These are phyloP conservation scores for Xylota sylvarum DNA, from an alignment of 2,888 invertebrate genomes.

Conservation along the genomic window DNA sequence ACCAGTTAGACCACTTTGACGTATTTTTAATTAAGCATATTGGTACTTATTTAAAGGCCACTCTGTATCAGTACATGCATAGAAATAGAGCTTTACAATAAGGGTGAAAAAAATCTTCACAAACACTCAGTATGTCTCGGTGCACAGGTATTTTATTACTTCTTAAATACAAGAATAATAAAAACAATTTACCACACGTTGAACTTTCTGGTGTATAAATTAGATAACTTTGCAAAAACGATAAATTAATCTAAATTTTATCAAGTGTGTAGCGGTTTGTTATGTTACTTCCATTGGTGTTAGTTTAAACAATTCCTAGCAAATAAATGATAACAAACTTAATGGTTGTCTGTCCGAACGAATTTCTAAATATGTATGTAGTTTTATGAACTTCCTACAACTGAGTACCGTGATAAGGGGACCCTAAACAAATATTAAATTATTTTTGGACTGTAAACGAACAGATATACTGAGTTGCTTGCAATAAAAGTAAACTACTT, in stretches of 20 bases:
- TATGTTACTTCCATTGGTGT: background rate
- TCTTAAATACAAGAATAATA: too few species aligned
- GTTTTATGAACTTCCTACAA: background rate
- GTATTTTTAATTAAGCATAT: too few species aligned
- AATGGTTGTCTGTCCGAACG: background rate
- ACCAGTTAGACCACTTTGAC: too few species aligned
- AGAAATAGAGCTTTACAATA: too few species aligned
- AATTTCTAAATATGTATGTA: background rate
- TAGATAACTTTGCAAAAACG: background rate
- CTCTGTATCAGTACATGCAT: too few species aligned
- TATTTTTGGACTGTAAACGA: background rate
- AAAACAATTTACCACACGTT: background rate
- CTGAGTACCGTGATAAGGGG: background rate
- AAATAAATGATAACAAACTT: background rate
- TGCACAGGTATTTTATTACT: too few species aligned
- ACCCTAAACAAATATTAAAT: background rate
- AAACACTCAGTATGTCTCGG: too few species aligned
- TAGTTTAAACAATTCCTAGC: background rate
- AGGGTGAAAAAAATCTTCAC: too few species aligned
- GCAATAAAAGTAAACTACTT: background rate
- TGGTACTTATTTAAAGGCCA: too few species aligned
- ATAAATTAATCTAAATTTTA: slow-evolving; percentile 1
- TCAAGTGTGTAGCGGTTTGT: background rate
- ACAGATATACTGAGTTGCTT: background rate
- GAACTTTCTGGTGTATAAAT: background rate